Conservation (phyloP, 2,113 vertebrate species). For the Odobenus rosmarus region DNA sequence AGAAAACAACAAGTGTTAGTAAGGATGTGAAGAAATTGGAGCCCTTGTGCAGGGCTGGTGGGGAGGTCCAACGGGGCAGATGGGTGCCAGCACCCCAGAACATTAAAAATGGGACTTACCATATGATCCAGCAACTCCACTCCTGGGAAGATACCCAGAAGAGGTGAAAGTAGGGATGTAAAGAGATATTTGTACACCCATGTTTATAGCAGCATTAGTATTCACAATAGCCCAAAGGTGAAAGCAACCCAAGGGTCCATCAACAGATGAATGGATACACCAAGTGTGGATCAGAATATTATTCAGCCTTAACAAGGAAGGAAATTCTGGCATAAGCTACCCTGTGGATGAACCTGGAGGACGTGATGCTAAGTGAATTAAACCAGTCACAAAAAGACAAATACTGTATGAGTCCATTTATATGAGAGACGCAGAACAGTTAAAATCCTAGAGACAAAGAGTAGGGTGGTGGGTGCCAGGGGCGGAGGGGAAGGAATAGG, state of each 20-base stretch:
- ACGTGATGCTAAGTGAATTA: background rate
- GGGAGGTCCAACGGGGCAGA: background rate
- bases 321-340: background rate
- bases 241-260: background rate
- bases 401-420: background rate
- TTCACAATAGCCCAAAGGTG: background rate
- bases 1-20: background rate
- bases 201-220: background rate
- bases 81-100: background rate
- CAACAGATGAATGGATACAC: background rate
- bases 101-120: background rate
- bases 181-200: background rate
- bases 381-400: background rate
- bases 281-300: background rate
- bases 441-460: background rate
- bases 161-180: background rate
- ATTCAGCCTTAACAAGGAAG: background rate
- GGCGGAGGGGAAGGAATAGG: background rate
- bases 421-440: fast-evolving
- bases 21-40: background rate
- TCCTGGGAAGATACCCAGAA: background rate
- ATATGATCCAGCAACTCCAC: background rate
- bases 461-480: background rate
- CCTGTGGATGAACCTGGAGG: background rate
- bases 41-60: background rate